These are phyloP conservation scores for Aurelia sp. DNA, from an alignment of 30 jellyfish, hydroid and myxozoan genomes.

Conservation along the genomic window DNA sequence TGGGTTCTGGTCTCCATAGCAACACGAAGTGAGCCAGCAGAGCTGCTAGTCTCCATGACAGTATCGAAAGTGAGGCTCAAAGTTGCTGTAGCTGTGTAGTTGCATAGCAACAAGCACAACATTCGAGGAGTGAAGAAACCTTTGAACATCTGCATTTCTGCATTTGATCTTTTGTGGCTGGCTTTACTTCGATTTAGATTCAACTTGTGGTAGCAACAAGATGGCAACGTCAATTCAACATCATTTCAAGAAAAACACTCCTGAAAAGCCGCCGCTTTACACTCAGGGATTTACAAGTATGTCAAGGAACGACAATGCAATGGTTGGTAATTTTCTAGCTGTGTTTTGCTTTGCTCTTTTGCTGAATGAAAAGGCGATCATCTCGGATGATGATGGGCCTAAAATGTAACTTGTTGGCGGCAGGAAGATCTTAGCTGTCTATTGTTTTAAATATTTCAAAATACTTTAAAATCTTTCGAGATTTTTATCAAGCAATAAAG, in stretches of 20 bases:
- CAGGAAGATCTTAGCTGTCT: background rate
- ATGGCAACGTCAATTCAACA: conserved; percentile 57
- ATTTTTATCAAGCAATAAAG: no score
- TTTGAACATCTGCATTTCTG: no score
- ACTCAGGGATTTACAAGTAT: conserved; percentile 85
- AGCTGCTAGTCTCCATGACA: no score
- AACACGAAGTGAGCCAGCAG: no score
- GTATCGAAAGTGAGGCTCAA: no score
- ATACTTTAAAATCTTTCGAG: no score
- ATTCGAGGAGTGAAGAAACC: conserved; percentile 1
- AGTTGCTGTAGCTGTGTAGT: background rate
- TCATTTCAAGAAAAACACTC: conserved; percentile 30
- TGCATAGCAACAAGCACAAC: conserved; percentile 47
- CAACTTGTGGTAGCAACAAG: background rate
- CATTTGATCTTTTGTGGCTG: background rate
- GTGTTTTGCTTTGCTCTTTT: no score
- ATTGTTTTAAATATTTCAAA: no score
- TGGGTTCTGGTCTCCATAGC: no score
- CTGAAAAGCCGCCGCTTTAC: conserved; percentile 52
- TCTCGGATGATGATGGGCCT: no score
- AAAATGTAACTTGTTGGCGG: background rate
- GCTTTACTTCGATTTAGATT: background rate
- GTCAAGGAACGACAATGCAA: conserved; percentile 88
- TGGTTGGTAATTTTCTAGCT: conserved; percentile 31
- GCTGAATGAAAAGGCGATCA: no score